Evolutionary conservation across 2,888 invertebrate species (phyloP).

Genomic region (Pheosia tremula): DNA sequence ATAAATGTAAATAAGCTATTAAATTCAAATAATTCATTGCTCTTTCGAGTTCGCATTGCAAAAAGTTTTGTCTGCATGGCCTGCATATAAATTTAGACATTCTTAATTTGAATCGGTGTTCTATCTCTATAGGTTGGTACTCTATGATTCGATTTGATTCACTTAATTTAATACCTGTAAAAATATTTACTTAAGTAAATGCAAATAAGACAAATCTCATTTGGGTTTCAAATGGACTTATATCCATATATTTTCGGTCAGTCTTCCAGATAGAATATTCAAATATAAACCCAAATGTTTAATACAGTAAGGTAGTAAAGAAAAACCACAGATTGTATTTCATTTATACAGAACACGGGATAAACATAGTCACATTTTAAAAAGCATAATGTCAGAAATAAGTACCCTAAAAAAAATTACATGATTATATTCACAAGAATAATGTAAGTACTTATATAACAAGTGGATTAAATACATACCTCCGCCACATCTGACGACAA

Average conservation of each 20-base stretch:
- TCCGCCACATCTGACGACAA: constrained; percentile 69
- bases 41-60: constrained; percentile 4
- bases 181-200: neutral
- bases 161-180: too few species aligned
- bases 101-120: neutral
- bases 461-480: constrained; percentile 58
- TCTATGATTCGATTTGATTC: too few species aligned
- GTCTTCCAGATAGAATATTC: neutral
- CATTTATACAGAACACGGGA: too few species aligned
- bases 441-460: constrained; percentile 11
- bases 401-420: too few species aligned
- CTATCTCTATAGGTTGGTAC: too few species aligned
- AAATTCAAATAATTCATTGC: constrained; percentile 14
- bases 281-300: neutral
- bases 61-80: neutral
- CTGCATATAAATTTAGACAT: neutral
- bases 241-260: neutral
- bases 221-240: neutral
- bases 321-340: neutral
- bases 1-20: constrained; percentile 15
- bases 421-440: too few species aligned
- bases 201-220: constrained; percentile 3
- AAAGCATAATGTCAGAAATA: too few species aligned
- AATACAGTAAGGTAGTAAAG: neutral
- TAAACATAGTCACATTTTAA: too few species aligned